Base-by-base conservation (phyloP, 2,797 vertebrate species). In the Sebastes trivittatus region DNA sequence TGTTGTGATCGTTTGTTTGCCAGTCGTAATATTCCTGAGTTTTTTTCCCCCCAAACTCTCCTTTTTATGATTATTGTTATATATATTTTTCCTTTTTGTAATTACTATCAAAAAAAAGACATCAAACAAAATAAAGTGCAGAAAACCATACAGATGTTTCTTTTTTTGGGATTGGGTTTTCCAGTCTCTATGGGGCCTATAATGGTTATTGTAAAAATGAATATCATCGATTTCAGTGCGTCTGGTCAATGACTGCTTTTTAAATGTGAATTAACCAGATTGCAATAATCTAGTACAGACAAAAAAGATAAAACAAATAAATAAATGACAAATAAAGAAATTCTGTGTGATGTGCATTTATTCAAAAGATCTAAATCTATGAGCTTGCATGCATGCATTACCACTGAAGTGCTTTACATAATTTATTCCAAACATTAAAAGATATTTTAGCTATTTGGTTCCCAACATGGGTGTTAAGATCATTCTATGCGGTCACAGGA, bases 201-300 rank as follows among this genome's bases (percentile, higher is more conserved):
- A 91, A 96, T 96, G 97, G 97, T 97, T 98, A 97, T 97, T 98
- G 96, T 98, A 97, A 97, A 96, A 94, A 92, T 89, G 67, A 92
- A 81, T 88, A 90, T 97, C 96, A 97, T 97, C 93, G 83, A 97
- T 97, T 97, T 97, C 96, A 96, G 95, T 97, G 96, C 97, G 94
- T 97, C 97, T 98, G 97, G 97, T 98, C 97, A 97, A 95, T 94
- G 97, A 97, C 97, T 97, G 97, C 97, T 98, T 98, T 97, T 97
- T 98, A 97, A 98, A 97, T 98, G 98, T 98, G 97, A 98, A 97
- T 97, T 97, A 96, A 97, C 97, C 97, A 97, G 98, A 98, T 97
- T 97, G 97, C 97, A 98, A 97, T 98, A 97, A 97, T 97, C 97
- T 97, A 97, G 97, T 97, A 97, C 97, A 96, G 96, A 97, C 96